phyloP scores from a whole-genome alignment of 2,797 vertebrate genomes.

The Muraenolepis orangiensis region DNA sequence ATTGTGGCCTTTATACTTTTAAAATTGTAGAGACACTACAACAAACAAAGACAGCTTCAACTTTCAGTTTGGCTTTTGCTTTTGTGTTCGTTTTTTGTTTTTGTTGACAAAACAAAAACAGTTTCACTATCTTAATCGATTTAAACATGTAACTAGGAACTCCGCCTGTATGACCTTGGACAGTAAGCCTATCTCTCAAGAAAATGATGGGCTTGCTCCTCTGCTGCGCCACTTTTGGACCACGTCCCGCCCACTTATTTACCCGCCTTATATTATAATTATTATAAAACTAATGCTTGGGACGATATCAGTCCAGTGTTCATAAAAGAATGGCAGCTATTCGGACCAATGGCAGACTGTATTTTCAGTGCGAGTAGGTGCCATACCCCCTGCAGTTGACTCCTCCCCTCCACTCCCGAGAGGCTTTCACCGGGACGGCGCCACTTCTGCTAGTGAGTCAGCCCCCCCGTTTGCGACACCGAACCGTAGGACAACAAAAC shows the following conservation, averaged over 20 bases:
- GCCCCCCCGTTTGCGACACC: neutral
- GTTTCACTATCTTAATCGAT: too few species aligned
- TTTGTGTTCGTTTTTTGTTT: neutral
- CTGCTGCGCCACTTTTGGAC: neutral
- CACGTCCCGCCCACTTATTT: neutral
- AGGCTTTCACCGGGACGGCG: neutral
- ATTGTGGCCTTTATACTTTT: neutral
- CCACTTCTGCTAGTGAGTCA: neutral
- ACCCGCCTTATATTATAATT: slow-evolving; percentile 16
- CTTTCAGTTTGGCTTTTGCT: neutral
- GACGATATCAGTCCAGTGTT: slow-evolving; percentile 31
- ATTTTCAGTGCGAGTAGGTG: neutral
- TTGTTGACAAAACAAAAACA: neutral
- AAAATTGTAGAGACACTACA: neutral
- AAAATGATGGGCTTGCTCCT: neutral
- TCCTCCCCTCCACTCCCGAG: too few species aligned
- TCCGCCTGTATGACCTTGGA: too few species aligned
- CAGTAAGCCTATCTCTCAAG: too few species aligned
- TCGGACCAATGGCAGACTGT: slow-evolving; percentile 25
- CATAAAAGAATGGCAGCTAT: slow-evolving; percentile 20
- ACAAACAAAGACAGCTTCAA: neutral
- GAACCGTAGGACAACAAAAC: neutral
- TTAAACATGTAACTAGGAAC: too few species aligned
- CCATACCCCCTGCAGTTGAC: neutral
- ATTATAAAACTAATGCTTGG: neutral